These are phyloP conservation scores for Drosophila borealis DNA, from an alignment of 2,888 invertebrate species.

Conservation along the genomic window DNA sequence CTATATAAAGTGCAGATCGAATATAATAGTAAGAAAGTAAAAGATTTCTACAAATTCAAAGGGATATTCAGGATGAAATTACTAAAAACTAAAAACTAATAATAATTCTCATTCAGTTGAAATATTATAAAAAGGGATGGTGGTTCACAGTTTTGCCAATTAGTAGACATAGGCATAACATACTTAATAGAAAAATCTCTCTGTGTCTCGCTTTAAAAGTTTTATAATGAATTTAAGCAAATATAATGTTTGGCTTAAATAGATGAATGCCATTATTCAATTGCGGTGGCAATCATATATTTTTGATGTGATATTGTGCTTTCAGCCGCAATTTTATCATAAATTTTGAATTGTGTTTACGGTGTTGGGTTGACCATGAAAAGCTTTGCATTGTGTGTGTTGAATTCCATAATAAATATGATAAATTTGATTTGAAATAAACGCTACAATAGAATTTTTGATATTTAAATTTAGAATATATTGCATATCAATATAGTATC, in stretches of 20 bases:
- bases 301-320: background rate
- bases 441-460: background rate
- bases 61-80: too few relatives aligned
- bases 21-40: background rate
- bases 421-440: conserved; percentile 12
- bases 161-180: too few relatives aligned
- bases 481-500: background rate
- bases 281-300: conserved; percentile 6
- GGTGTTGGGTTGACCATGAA: background rate
- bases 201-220: background rate
- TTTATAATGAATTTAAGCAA: background rate
- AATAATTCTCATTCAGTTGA: too few relatives aligned
- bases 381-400: too few relatives aligned
- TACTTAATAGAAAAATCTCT: background rate
- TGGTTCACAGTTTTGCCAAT: too few relatives aligned
- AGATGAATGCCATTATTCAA: background rate
- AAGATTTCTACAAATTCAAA: background rate
- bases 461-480: background rate
- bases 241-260: conserved; percentile 1
- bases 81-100: too few relatives aligned
- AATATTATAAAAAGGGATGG: too few relatives aligned
- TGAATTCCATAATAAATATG: background rate
- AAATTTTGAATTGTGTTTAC: background rate
- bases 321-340: background rate
- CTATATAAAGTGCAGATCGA: background rate